These are phyloP conservation scores for Stegodyphus dumicola DNA, from an alignment of 1,140 invertebrate species.

Conservation along the genomic window DNA sequence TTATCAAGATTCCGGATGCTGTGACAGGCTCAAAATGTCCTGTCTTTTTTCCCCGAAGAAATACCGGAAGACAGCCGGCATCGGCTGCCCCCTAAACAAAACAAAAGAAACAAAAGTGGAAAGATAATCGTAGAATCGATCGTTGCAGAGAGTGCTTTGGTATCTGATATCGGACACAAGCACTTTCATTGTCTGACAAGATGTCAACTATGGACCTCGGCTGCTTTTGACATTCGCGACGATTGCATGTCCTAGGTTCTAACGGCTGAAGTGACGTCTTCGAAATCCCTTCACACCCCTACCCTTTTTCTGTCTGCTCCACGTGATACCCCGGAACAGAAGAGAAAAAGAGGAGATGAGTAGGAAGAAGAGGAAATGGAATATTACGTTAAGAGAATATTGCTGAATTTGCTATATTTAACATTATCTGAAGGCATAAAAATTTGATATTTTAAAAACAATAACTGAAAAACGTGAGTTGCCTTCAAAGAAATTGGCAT, in stretches of 20 bases:
- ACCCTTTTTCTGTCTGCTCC: neutral
- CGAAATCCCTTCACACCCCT: neutral
- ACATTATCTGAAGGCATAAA: no score
- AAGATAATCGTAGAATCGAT: slow-evolving; percentile 1
- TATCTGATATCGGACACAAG: slow-evolving; percentile 51
- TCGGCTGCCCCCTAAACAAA: neutral
- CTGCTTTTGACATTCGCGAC: slow-evolving; percentile 41
- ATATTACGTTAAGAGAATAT: no score
- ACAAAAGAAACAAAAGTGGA: slow-evolving; percentile 10
- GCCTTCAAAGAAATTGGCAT: no score
- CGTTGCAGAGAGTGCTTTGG: slow-evolving; percentile 35
- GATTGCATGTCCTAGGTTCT: slow-evolving; percentile 26
- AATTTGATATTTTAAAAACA: no score
- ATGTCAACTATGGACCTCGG: slow-evolving; percentile 37
- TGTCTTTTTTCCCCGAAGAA: neutral
- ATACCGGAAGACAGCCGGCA: neutral
- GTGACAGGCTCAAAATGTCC: neutral
- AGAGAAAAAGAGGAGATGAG: neutral
- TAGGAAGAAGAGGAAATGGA: neutral
- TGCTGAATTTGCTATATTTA: no score
- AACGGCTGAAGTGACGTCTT: neutral
- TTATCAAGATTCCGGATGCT: no score
- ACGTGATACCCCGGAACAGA: neutral
- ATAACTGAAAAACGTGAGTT: no score
- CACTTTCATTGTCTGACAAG: slow-evolving; percentile 47